Base-by-base conservation (phyloP, 2,888 invertebrate species). In the Spisula subtruncata region DNA sequence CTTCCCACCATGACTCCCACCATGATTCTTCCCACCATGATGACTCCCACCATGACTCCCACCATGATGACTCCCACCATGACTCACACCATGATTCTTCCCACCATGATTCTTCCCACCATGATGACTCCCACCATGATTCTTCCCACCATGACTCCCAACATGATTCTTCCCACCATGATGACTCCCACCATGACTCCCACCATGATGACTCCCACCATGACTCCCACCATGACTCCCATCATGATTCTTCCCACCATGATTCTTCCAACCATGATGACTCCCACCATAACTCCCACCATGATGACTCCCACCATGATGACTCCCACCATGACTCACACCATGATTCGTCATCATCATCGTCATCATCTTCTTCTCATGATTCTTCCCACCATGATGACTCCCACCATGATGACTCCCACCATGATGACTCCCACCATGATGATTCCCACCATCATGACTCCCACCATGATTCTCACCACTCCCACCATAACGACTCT, bases 131-230 rank as follows among this genome's bases (percentile, higher is more conserved):
- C 29, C 82, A 56, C 35, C 82, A 82, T 16, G n/a, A n/a, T 25
- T 46, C 18, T 29, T 41, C 32, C 20, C n/a, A n/a, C n/a, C 60
- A 60, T 16, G 10, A 56, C 20, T 56, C 56, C 16, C 56, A 56
- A 16, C 56, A 5, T 20, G 79, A 79, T 35, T 79, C 79, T 2
- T 41, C 35, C 16, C 79, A 79, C 35, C 18, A 20, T 79, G 79
- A 35, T 79, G 14, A 16, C 10, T 25, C 25, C 10, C 32, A 41
- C 41, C 51, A 48, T 20, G 20, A 25, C n/a, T 66, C 60, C 10
- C 60, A 66, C 60, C 60, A 60, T 60, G 60, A 86, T 32, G 81
- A 86, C 35, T n/a, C 32, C 16, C 81, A 81, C 60, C 81, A 86
- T n/a, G n/a, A n/a, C 25, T 25, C 51, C 16, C 51, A 51, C 14